phyloP scores from a whole-genome alignment of 2,888 invertebrate species.

The Drosophila rellima region DNA sequence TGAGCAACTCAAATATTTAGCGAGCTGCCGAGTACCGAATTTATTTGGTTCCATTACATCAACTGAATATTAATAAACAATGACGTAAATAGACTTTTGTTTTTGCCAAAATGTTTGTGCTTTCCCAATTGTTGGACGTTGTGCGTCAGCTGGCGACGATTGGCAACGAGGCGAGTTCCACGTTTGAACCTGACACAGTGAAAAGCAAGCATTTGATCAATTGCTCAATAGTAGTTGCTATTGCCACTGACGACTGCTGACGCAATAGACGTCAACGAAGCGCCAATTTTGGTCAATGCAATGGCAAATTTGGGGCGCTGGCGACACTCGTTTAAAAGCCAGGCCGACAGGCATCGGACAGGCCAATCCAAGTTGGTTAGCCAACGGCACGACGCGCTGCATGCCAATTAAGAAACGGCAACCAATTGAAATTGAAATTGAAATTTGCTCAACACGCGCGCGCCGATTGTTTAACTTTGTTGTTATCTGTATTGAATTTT shows the following conservation, averaged over 20 bases:
- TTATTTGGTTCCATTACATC: conserved; percentile 68
- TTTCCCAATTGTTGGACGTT: conserved; percentile 24
- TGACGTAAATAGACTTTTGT: conserved; percentile 60
- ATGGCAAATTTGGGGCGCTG: conserved; percentile 73
- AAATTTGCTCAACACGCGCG: conserved; percentile 65
- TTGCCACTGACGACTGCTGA: conserved; percentile 37
- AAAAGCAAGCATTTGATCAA: conserved; percentile 66
- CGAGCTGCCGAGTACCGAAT: conserved; percentile 21
- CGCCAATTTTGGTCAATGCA: conserved; percentile 75
- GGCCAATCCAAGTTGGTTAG: conserved; percentile 49
- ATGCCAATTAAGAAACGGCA: conserved; percentile 67
- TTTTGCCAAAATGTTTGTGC: conserved; percentile 38
- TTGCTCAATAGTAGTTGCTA: conserved; percentile 63
- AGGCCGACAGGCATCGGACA: conserved; percentile 27
- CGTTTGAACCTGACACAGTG: conserved; percentile 76
- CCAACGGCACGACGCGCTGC: conserved; percentile 45
- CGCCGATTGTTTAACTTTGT: conserved; percentile 62
- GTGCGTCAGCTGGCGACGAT: conserved; percentile 52
- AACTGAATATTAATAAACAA: conserved; percentile 77
- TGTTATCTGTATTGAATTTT: conserved; percentile 28
- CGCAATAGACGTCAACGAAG: conserved; percentile 60
- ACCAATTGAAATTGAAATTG: conserved; percentile 65
- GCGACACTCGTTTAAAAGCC: conserved; percentile 62
- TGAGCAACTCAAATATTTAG: conserved; percentile 33
- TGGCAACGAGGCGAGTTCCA: conserved; percentile 42